These are phyloP conservation scores for Microctonus brassicae DNA, from an alignment of 2,888 invertebrate species.

Conservation along the genomic window DNA sequence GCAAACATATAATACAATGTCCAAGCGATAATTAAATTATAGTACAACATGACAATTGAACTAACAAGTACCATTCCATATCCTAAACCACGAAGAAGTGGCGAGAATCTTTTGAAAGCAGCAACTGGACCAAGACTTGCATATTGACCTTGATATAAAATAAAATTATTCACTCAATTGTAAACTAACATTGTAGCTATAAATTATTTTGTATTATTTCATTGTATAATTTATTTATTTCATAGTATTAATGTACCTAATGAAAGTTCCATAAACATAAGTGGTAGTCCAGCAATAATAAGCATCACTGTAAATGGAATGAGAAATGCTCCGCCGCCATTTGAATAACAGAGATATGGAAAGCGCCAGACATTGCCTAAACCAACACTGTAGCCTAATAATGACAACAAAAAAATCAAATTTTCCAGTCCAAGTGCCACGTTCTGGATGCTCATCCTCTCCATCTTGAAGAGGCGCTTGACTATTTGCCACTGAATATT, in stretches of 20 bases:
- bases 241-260: conserved; percentile 72
- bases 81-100: conserved; percentile 81
- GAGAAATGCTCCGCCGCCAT: conserved; percentile 85
- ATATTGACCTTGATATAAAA: conserved; percentile 75
- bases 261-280: conserved; percentile 88
- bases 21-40: conserved; percentile 84
- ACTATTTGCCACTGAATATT: conserved; percentile 70
- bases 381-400: conserved; percentile 81
- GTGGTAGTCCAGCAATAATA: conserved; percentile 82
- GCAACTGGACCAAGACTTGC: conserved; percentile 84
- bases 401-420: conserved; percentile 81
- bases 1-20: conserved; percentile 83
- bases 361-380: conserved; percentile 83
- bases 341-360: conserved; percentile 82
- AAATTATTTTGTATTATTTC: too few species aligned
- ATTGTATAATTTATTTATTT: not conserved
- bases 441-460: conserved; percentile 71
- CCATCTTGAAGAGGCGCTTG: conserved; percentile 69
- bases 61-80: conserved; percentile 85
- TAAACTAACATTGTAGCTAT: too few species aligned
- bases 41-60: conserved; percentile 81
- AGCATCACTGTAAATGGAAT: conserved; percentile 88
- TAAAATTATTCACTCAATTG: not conserved
- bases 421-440: conserved; percentile 82
- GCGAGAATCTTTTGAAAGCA: conserved; percentile 84